Evolutionary conservation across 2,888 invertebrate genomes (phyloP).

Genomic region (Panopea generosa): DNA sequence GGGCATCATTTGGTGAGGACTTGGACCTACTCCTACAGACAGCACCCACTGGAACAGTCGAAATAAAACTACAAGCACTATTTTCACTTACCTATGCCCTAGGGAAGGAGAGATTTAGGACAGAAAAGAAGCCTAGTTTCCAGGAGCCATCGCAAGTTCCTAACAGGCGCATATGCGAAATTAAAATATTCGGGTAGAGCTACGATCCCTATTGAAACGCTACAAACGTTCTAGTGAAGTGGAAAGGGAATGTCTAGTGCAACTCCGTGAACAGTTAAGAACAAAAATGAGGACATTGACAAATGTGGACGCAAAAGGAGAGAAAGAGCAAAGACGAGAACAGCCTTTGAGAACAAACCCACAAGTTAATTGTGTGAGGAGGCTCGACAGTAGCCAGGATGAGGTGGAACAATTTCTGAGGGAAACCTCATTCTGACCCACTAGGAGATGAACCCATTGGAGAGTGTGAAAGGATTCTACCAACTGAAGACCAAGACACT

Average conservation of each 20-base stretch:
- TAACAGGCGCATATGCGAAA: slow-evolving; percentile 13
- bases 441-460: slow-evolving; percentile 1
- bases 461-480: slow-evolving; percentile 11
- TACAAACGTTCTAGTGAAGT: not conserved
- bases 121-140: not conserved
- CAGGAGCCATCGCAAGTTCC: not conserved
- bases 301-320: not conserved
- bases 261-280: slow-evolving; percentile 6
- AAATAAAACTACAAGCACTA: not conserved
- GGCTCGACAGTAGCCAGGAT: slow-evolving; percentile 4
- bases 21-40: slow-evolving; percentile 1
- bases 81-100: slow-evolving; percentile 5
- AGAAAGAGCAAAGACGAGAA: not conserved
- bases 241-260: slow-evolving; percentile 10
- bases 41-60: not conserved
- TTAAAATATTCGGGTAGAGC: slow-evolving; percentile 12
- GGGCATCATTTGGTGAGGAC: slow-evolving; percentile 6
- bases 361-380: slow-evolving; percentile 2
- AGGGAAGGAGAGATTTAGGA: slow-evolving; percentile 14
- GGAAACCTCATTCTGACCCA: slow-evolving; percentile 14
- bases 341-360: not conserved
- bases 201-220: slow-evolving; percentile 9
- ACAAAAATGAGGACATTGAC: not conserved
- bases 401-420: slow-evolving; percentile 10
- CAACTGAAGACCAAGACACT: slow-evolving; percentile 1